Evolutionary conservation across 1,140 invertebrate genomes (phyloP), one percentile per base, ranked within the genome.

Genomic region (Philotrypesis tridentata): DNA sequence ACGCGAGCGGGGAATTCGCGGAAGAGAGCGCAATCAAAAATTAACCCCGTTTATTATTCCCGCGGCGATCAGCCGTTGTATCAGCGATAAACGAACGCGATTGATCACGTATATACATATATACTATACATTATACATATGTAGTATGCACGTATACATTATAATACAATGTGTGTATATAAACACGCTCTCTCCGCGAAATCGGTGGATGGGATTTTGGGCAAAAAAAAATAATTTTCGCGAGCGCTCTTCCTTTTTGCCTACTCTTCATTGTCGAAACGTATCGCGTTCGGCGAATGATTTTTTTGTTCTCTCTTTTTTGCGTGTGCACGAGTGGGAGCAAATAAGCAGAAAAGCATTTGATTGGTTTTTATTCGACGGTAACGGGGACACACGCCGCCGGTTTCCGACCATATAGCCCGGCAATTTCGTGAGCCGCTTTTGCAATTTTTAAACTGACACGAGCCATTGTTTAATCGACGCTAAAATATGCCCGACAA

Each of bases 381-480:
- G 31, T 14, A 68, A 68, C 29, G 31, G n/a, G 31, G 17, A 5
- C 63, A 5, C 63, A 29, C 2, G 6, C 5, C 14, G 14, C 14
- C 7, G 29, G 14, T 68, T 68, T 68, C 29, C 14, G 27, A 29
- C 63, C 27, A 67, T 23, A 23, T 6, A 9, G 11, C 27, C 25
- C 67, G 17, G 17, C 48, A 55, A 55, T 31, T 33, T 29, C 27
- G 67, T 68, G 70, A 60, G 7, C 29, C 48, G 72, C 23, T 74
- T n/a, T 33, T 27, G 37, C 37, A 40, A 72, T 72, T 23, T 72
- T 43, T 43, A 23, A 37, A 55, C 48, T 17, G 48, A 17, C 21
- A 8, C 21, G 71, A 60, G n/a, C 31, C 29, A 76, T 76, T 76
- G 74, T 63, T 76, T 76, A 63, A 76, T 76, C 60, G 31, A n/a